Evolutionary conservation across 2,888 invertebrate species (phyloP), one percentile per base, ranked within the genome.

Genomic region (Celastrina argiolus): DNA sequence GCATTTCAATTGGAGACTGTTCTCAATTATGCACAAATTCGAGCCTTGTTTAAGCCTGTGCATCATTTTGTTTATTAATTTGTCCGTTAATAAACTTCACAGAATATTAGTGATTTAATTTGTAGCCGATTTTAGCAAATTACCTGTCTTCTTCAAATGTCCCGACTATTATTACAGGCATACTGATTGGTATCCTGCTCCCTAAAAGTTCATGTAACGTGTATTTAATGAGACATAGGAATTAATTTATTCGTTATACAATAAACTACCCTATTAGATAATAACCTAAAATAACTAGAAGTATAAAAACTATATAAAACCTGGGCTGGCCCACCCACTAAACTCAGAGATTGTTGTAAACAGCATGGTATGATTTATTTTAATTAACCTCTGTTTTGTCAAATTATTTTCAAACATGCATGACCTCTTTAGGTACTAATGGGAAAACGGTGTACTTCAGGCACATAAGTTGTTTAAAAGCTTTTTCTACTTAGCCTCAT

Each of bases 401-500:
- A 22, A 22, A 51, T 51, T 51, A 51, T 51, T 51, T 51, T 51
- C 22, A 51, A 51, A 51, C 51, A 51, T 26, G 14, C 51, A 22
- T 14, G 51, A 51, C 51, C 51, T 51, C 51, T 51, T 51, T 14
- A 1, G 51, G 51, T 22, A 22, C 42, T 51, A 26, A 51, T 51
- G 51, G 51, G 12, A 51, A 51, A 51, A 51, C 51, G 51, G 22
- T 51, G 51, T 51, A 51, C 51, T 22, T 51, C 51, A 51, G 51
- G 51, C 22, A 18, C 26, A 51, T 51, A 51, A 51, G 51, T 51
- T 51, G 51, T 51, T 51, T 51, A 51, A 51, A 26, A 51, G 51
- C 51, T 51, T 59, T 59, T 59, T 34, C 31, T 59, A 59, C 59
- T 59, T 59, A 18, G 59, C 18, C 16, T 31, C 31, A 59, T 59